These are phyloP conservation scores for Sphaerophoria rueppellii DNA, from an alignment of 2,888 invertebrate species.

Conservation along the genomic window DNA sequence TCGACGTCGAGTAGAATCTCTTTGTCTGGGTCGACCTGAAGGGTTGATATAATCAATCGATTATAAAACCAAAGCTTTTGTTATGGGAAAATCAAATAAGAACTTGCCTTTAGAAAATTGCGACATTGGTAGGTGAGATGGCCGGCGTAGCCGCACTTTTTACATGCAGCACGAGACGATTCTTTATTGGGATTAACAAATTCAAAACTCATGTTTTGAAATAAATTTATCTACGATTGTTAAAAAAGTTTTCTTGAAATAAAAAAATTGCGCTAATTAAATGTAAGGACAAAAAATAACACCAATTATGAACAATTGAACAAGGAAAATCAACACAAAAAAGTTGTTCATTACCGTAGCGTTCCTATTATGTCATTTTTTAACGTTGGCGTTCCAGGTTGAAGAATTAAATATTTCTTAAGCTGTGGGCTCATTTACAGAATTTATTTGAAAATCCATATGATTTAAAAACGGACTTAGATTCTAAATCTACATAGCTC, in stretches of 20 bases:
- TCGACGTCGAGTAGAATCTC: slow-evolving; percentile 96
- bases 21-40: slow-evolving; percentile 92
- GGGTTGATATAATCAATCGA: background rate
- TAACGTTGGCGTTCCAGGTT: background rate
- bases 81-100: slow-evolving; percentile 12
- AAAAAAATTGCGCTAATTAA: slow-evolving; percentile 8
- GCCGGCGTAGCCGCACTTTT: slow-evolving; percentile 97
- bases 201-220: slow-evolving; percentile 79
- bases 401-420: background rate
- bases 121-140: slow-evolving; percentile 98
- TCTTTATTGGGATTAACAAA: slow-evolving; percentile 85
- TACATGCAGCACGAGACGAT: slow-evolving; percentile 91
- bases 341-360: background rate
- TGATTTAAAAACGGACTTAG: too few relatives aligned
- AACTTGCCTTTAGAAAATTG: slow-evolving; percentile 92
- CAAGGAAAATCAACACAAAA: background rate
- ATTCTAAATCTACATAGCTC: too few relatives aligned
- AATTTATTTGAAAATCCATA: too few relatives aligned
- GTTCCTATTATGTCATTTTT: slow-evolving; percentile 2
- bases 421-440: too few relatives aligned
- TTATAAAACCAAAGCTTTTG: slow-evolving; percentile 23
- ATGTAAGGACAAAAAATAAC: background rate
- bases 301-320: background rate
- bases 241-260: background rate
- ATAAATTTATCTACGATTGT: slow-evolving; percentile 1